Evolutionary conservation across 2,888 invertebrate species (phyloP), one percentile per base, ranked within the genome.

Genomic region (Caenorhabditis japonica): DNA sequence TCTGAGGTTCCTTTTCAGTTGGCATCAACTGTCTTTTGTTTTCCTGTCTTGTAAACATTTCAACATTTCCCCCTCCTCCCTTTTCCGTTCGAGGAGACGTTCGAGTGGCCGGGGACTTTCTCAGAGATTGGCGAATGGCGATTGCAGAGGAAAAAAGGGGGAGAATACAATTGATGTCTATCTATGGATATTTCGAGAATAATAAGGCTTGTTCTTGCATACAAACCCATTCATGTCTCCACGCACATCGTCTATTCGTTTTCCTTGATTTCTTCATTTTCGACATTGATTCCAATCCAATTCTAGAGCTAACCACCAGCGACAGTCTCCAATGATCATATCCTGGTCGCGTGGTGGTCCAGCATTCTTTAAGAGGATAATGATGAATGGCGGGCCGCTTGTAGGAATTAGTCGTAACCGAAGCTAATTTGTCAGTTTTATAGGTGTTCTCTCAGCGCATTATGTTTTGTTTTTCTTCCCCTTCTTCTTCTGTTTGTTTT

Each of bases 121-220:
- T 39, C 56, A 49, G 25, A 69, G 69, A 69, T 69, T 47, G 69
- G 47, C 55, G 55, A 60, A 60, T 60, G 41, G 43, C 58, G 58
- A 25, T n/a, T 52, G 44, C 34, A 60, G n/a, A 21, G 23, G 33
- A 34, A 27, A 33, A 41, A n/a, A 38, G 13, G 46, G 53, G 19
- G 36, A 13, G 5, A 58, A 56, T 56, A 51, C 49, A 61, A 70
- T 58, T 56, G 72, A 72, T 72, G 59, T 43, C 23, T 64, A 72
- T 72, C 72, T 72, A 59, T 62, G 72, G 64, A 64, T 72, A 72
- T 72, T 72, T 72, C 64, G 72, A 55, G 64, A 64, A 58, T 72
- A 61, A 56, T 58, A 72, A 44, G 53, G 34, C 62, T 58, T 62
- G 70, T 64, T 51, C 66, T 38, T 53, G 44, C 47, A 56, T 51